A percentile compares a stretch with the other conserved stretches of the same genome.
Conservation (phyloP, 1,140 invertebrate species). For the Drosophila paulistorum region DNA sequence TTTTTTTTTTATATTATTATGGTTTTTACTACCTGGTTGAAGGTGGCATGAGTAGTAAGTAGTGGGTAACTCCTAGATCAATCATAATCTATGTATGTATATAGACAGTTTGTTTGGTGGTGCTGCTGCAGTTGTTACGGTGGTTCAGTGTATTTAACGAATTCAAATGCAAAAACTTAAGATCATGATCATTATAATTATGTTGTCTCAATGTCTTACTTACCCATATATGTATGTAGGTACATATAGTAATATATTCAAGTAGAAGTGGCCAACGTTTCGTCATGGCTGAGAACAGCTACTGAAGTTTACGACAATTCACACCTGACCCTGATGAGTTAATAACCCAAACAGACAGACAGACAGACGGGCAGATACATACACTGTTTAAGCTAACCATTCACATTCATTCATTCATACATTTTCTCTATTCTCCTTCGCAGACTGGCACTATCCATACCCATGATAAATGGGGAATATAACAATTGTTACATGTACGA, state of each 20-base stretch:
- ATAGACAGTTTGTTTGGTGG: background rate
- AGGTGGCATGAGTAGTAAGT: background rate
- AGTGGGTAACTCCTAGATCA: too few species aligned
- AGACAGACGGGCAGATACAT: slow-evolving; percentile 1
- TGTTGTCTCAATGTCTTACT: slow-evolving; percentile 41
- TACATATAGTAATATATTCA: slow-evolving; percentile 20
- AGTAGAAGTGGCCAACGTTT: slow-evolving; percentile 47
- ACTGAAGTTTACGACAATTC: slow-evolving; percentile 34
- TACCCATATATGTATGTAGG: background rate
- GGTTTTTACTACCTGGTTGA: background rate
- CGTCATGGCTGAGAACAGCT: slow-evolving; percentile 46
- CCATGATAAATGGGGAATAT: slow-evolving; percentile 84
- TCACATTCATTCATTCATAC: slow-evolving; percentile 11
- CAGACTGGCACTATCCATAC: slow-evolving; percentile 86
- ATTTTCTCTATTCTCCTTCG: slow-evolving; percentile 2
- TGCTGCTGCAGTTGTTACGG: background rate
- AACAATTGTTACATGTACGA: slow-evolving; percentile 89
- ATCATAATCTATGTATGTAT: too few species aligned
- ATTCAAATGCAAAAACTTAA: slow-evolving; percentile 13
- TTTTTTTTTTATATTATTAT: background rate
- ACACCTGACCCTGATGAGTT: slow-evolving; percentile 59
- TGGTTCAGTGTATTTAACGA: background rate
- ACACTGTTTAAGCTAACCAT: background rate
- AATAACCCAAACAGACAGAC: slow-evolving; percentile 35
- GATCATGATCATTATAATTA: slow-evolving; percentile 55